phyloP scores from a whole-genome alignment of 2,888 invertebrate genomes.

The Argyresthia albistria region DNA sequence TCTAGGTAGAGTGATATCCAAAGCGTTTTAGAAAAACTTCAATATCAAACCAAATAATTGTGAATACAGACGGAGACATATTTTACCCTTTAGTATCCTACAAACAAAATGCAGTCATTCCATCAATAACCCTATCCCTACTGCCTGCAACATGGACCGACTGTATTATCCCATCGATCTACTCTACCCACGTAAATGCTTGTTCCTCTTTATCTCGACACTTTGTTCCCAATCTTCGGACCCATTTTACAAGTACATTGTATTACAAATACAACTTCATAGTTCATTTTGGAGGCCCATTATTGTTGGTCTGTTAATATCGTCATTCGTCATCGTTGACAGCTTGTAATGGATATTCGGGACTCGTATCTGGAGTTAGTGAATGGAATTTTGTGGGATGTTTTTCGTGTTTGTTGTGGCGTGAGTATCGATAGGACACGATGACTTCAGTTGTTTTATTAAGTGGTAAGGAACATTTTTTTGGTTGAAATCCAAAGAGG shows the following conservation, averaged over 20 bases:
- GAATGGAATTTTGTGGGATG: conserved; percentile 4
- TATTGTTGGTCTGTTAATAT: conserved; percentile 40
- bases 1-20: no score
- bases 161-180: conserved; percentile 29
- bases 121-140: background rate
- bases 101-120: no score
- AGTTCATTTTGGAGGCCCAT: background rate
- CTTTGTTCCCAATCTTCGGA: conserved; percentile 6
- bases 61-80: no score
- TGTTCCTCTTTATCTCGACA: conserved; percentile 47
- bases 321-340: conserved; percentile 53
- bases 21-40: no score
- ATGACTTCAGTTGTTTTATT: no score
- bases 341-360: conserved; percentile 51
- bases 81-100: no score
- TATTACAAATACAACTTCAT: background rate
- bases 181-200: conserved; percentile 47
- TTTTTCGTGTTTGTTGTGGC: background rate
- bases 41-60: no score
- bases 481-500: no score
- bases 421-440: no score
- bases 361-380: conserved; percentile 30
- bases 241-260: background rate
- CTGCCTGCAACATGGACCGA: background rate
- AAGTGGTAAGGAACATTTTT: no score